These are phyloP conservation scores for Phalanger gymnotis DNA, from an alignment of 2,797 vertebrate genomes.

Conservation along the genomic window DNA sequence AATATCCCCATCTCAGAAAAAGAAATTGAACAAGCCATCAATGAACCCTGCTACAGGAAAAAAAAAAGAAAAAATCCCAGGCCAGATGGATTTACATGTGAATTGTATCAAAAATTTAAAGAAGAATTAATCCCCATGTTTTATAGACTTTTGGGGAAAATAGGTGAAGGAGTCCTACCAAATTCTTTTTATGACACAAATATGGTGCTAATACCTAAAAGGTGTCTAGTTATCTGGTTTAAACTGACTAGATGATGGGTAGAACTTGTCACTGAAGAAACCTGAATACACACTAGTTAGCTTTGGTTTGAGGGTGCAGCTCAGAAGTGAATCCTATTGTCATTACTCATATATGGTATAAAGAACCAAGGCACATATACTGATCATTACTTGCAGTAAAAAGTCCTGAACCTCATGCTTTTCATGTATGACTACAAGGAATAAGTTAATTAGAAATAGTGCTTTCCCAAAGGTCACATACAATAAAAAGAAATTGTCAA, in stretches of 20 bases:
- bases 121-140: too few species aligned
- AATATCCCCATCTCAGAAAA: too few species aligned
- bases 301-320: neutral
- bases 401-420: too few species aligned
- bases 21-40: too few species aligned
- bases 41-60: too few species aligned
- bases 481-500: neutral
- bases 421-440: neutral
- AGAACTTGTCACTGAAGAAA: neutral
- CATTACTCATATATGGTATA: neutral
- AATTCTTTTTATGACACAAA: too few species aligned
- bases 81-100: too few species aligned
- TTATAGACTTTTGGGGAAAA: too few species aligned
- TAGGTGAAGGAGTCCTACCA: too few species aligned
- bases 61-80: too few species aligned
- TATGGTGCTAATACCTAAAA: too few species aligned
- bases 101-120: too few species aligned
- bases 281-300: neutral
- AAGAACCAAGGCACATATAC: neutral
- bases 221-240: neutral
- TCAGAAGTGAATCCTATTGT: neutral
- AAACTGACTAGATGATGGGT: neutral
- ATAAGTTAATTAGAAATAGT: neutral
- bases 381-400: neutral
- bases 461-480: neutral